A percentile compares a stretch with the other conserved stretches of the same genome.
phyloP scores from a whole-genome alignment of 2,888 invertebrate species.

The Globia sparganii region DNA sequence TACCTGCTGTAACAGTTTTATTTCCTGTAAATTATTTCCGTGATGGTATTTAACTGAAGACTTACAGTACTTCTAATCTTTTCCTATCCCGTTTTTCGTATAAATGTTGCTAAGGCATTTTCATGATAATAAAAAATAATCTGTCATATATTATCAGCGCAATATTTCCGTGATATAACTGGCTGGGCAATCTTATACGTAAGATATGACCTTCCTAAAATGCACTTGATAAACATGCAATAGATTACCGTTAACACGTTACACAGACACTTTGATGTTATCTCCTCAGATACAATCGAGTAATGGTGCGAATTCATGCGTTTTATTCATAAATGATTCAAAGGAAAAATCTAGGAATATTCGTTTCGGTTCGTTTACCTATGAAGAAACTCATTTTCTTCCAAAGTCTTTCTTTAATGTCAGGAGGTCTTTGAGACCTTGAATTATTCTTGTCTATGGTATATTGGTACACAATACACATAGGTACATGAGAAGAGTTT shows the following conservation, averaged over 20 bases:
- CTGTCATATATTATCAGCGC: slow-evolving; percentile 39
- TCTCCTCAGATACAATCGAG: slow-evolving; percentile 52
- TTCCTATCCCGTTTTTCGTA: not conserved
- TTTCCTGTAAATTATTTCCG: slow-evolving; percentile 12
- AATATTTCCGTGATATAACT: slow-evolving; percentile 37
- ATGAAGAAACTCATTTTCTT: slow-evolving; percentile 6
- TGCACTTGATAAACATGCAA: slow-evolving; percentile 69
- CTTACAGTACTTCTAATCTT: not conserved
- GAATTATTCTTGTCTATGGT: not conserved
- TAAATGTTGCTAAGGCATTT: slow-evolving; percentile 15
- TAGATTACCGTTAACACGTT: slow-evolving; percentile 55
- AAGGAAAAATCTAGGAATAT: slow-evolving; percentile 26
- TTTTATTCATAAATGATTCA: slow-evolving; percentile 48
- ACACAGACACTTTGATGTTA: slow-evolving; percentile 51
- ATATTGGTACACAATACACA: not conserved
- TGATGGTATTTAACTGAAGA: not conserved
- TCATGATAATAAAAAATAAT: slow-evolving; percentile 35
- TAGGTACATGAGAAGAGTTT: not conserved
- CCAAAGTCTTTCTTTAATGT: not conserved
- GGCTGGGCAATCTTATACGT: slow-evolving; percentile 48
- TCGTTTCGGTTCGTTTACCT: slow-evolving; percentile 6
- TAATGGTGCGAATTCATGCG: slow-evolving; percentile 42
- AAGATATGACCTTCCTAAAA: slow-evolving; percentile 67
- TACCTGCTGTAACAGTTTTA: slow-evolving; percentile 15
- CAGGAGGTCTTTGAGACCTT: not conserved